Base-by-base conservation (phyloP, 2,888 invertebrate genomes). In the Anoplius nigerrimus region DNA sequence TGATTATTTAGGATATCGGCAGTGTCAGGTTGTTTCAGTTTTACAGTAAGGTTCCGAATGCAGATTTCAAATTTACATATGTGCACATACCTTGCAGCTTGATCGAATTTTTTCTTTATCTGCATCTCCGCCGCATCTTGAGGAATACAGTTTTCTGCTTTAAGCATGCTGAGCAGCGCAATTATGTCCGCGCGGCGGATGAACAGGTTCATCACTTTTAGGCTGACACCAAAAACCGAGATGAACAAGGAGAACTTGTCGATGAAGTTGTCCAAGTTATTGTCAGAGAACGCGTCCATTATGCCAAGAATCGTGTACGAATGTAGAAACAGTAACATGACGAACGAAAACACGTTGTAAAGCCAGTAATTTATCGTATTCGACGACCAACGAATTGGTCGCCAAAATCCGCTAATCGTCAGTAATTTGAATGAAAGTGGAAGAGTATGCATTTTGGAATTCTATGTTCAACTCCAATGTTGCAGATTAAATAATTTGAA, bases 361-460 rank as follows among this genome's bases (percentile, higher is more conserved):
- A 64, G 15, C 8, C 59, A 2, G 2, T 22, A 61, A 56, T 62
- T 65, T 0, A 20, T 52, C 5, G 46, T 13, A 20, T 57, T 57
- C 0, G 56, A 45, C 0, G 53, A 53, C 72, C 69, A 75, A 0
- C 55, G 34, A 0, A 48, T 4, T 11, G 75, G 70, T 4, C 53
- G 55, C 59, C 56, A 51, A 0, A 60, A 66, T 5, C 72, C 75
- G 3, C 55, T 43, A 18, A 71, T 5, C 8, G 34, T 54, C 2
- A 71, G 42, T 34, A 71, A 13, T 11, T 42, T 48, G 15, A 66
- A 66, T 5, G 66, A 61, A 45, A 48, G 24, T 11, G 45, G 61
- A n/a, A 76, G n/a, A n/a, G 65, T 34, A n/a, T 46, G 15, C 73
- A 76, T 75, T 13, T 15, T 66, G n/a, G n/a, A n/a, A 21, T 67